These are phyloP conservation scores for Pseudomyrmex gracilis DNA, from an alignment of 1,140 invertebrate species.

Conservation along the genomic window DNA sequence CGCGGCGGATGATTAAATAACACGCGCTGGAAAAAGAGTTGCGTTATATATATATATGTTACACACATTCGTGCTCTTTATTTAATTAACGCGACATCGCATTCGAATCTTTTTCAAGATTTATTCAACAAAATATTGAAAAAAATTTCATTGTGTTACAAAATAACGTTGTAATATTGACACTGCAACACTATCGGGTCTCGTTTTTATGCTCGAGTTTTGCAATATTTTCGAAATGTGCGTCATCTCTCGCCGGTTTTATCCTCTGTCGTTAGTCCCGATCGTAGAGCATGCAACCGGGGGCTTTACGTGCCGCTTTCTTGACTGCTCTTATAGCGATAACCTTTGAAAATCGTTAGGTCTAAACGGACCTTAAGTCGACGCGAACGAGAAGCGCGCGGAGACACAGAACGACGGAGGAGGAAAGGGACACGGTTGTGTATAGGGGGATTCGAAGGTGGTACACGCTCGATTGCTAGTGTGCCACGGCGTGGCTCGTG, in stretches of 20 bases:
- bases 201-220: too few relatives aligned
- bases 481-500: conserved; percentile 18
- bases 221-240: too few relatives aligned
- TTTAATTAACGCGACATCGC: too few relatives aligned
- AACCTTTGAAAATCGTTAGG: conserved; percentile 32
- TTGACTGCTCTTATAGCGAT: background rate
- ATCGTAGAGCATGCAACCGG: background rate
- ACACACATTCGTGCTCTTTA: too few relatives aligned
- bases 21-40: background rate
- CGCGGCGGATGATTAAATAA: background rate
- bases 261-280: too few relatives aligned
- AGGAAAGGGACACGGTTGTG: background rate
- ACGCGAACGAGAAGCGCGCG: background rate
- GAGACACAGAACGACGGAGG: background rate
- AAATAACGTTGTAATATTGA: too few relatives aligned
- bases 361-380: conserved; percentile 47
- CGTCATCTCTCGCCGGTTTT: too few relatives aligned
- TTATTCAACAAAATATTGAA: too few relatives aligned
- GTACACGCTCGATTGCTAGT: conserved; percentile 46
- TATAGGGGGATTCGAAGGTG: conserved; percentile 33
- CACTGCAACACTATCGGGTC: too few relatives aligned
- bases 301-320: background rate
- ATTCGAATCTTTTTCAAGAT: too few relatives aligned
- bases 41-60: background rate
- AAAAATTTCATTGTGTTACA: too few relatives aligned